These are phyloP conservation scores for Myopa testacea DNA, from an alignment of 2,888 invertebrate genomes.

Conservation along the genomic window DNA sequence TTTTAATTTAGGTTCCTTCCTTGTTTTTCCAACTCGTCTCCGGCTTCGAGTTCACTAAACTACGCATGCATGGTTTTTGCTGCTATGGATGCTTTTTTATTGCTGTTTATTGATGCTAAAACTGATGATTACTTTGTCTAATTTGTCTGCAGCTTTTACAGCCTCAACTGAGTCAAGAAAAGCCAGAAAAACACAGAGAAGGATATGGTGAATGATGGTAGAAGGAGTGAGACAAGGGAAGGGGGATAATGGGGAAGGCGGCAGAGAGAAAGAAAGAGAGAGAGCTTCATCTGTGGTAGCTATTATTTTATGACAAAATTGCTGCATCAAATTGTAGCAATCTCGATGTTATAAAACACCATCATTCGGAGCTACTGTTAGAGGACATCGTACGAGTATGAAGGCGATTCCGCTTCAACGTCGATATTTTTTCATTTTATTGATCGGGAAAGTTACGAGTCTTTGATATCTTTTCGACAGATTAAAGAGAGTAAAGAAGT, in stretches of 20 bases:
- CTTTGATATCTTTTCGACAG: too few relatives aligned
- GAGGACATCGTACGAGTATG: neutral
- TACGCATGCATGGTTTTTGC: neutral
- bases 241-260: too few relatives aligned
- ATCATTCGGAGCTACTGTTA: conserved; percentile 4
- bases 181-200: neutral
- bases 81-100: too few relatives aligned
- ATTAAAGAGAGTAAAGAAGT: too few relatives aligned
- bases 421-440: neutral
- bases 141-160: neutral
- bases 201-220: too few relatives aligned
- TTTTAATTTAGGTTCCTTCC: neutral
- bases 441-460: neutral
- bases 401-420: neutral
- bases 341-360: neutral
- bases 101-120: conserved; percentile 8
- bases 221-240: too few relatives aligned
- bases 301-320: conserved; percentile 12
- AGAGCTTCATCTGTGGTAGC: too few relatives aligned
- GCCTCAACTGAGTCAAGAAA: neutral
- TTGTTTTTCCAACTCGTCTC: too few relatives aligned
- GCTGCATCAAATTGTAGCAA: neutral
- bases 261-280: too few relatives aligned
- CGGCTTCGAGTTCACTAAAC: neutral
- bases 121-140: conserved; percentile 21